Conservation (phyloP, 2,113 vertebrate genomes). For the Mesitornis unicolor region DNA sequence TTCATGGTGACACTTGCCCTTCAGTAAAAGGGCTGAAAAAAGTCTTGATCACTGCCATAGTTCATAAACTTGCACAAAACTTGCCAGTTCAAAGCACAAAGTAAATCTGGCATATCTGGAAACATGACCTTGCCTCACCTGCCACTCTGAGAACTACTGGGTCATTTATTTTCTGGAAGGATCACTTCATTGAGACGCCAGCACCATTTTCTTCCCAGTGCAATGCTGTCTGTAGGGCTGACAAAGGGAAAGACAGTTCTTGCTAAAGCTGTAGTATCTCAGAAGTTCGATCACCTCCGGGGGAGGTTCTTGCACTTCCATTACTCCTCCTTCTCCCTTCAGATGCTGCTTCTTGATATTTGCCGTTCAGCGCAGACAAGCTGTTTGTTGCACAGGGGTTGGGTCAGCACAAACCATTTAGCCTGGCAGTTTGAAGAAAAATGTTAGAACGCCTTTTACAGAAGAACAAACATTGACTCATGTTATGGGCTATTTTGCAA, state of each 20-base stretch:
- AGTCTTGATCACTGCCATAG: not conserved
- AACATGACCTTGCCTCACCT: not conserved
- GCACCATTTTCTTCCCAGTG: not conserved
- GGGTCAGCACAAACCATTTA: not conserved
- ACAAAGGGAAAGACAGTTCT: not conserved
- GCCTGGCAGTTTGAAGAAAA: not conserved
- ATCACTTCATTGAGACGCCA: not conserved
- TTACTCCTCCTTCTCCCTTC: not conserved
- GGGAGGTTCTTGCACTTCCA: not conserved
- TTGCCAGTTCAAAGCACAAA: not conserved
- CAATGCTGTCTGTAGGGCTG: not conserved
- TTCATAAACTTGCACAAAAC: not conserved
- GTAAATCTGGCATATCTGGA: not conserved
- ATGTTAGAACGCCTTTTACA: not conserved
- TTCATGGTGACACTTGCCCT: not conserved
- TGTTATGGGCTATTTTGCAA: not conserved
- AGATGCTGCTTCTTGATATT: not conserved
- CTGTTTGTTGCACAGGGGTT: not conserved
- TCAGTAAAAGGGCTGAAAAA: not conserved
- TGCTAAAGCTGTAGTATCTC: not conserved
- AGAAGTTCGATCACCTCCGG: not conserved
- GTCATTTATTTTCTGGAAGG: not conserved
- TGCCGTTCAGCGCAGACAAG: rapidly evolving
- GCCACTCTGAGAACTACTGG: not conserved
- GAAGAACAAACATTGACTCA: not conserved